phyloP scores from a whole-genome alignment of 2,888 invertebrate species.

The Ariolimax columbianus region DNA sequence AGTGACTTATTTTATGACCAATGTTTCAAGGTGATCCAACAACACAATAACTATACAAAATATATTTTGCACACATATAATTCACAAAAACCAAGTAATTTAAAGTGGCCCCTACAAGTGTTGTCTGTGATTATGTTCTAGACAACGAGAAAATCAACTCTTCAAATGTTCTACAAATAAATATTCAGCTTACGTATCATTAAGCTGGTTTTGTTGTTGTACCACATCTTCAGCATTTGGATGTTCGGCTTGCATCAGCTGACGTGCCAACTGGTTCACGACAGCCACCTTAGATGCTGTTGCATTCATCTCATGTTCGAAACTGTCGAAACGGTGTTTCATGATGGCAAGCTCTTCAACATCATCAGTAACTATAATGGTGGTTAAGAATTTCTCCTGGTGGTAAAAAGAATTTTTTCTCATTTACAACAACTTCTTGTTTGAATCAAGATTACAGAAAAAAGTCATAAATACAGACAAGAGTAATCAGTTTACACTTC shows the following conservation, averaged over 20 bases:
- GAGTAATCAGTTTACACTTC: no score
- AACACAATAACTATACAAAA: no score
- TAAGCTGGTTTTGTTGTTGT: slow-evolving; percentile 89
- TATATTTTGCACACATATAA: background rate
- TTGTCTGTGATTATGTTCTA: background rate
- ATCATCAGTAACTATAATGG: slow-evolving; percentile 95
- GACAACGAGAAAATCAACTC: background rate
- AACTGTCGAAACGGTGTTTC: slow-evolving; percentile 99
- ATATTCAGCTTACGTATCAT: slow-evolving; percentile 70
- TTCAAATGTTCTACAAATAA: background rate
- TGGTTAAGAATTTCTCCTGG: slow-evolving; percentile 95
- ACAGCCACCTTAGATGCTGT: slow-evolving; percentile 86
- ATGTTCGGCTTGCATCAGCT: slow-evolving; percentile 97
- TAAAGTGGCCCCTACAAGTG: no score
- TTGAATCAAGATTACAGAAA: no score
- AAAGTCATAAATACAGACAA: no score
- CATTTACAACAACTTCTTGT: no score
- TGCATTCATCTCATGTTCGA: slow-evolving; percentile 92
- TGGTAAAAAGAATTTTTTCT: no score
- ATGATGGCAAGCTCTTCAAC: slow-evolving; percentile 99
- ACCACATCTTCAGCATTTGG: slow-evolving; percentile 97
- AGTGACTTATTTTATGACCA: no score
- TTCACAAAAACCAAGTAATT: no score
- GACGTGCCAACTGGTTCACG: slow-evolving; percentile 97
- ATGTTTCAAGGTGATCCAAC: no score